phyloP scores from a whole-genome alignment of 2,888 invertebrate species.

The Laspeyria flexula region DNA sequence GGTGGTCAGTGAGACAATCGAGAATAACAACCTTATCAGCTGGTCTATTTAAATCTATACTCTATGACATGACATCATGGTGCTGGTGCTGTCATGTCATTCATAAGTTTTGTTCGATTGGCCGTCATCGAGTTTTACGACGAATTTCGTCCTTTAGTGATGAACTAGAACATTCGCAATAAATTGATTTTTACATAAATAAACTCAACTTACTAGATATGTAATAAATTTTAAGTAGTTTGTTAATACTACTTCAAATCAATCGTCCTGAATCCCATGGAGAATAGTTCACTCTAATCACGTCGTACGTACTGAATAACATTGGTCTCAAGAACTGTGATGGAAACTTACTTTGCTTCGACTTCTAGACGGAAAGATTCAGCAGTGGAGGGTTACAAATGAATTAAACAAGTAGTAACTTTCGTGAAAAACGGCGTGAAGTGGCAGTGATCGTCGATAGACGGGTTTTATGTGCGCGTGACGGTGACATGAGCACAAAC shows the following conservation, averaged over 20 bases:
- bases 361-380: conserved; percentile 74
- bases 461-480: conserved; percentile 75
- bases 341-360: conserved; percentile 73
- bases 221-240: conserved; percentile 37
- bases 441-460: conserved; percentile 67
- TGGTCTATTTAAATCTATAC: conserved; percentile 31
- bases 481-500: conserved; percentile 86
- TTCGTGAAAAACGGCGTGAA: conserved; percentile 48
- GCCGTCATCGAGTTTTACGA: conserved; percentile 65
- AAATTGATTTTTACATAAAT: conserved; percentile 45
- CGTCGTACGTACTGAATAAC: conserved; percentile 56
- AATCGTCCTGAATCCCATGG: conserved; percentile 48
- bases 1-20: not conserved
- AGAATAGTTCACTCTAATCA: conserved; percentile 53
- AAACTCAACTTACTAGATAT: conserved; percentile 36
- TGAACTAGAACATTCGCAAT: conserved; percentile 62
- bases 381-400: conserved; percentile 79
- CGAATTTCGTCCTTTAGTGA: conserved; percentile 62
- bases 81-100: conserved; percentile 38
- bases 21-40: conserved; percentile 27
- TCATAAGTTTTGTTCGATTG: conserved; percentile 60
- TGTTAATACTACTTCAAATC: conserved; percentile 23
- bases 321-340: conserved; percentile 72
- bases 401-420: conserved; percentile 52
- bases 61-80: conserved; percentile 46